Evolutionary conservation across 2,113 vertebrate genomes (phyloP).

Genomic region (Myotis lucifugus): DNA sequence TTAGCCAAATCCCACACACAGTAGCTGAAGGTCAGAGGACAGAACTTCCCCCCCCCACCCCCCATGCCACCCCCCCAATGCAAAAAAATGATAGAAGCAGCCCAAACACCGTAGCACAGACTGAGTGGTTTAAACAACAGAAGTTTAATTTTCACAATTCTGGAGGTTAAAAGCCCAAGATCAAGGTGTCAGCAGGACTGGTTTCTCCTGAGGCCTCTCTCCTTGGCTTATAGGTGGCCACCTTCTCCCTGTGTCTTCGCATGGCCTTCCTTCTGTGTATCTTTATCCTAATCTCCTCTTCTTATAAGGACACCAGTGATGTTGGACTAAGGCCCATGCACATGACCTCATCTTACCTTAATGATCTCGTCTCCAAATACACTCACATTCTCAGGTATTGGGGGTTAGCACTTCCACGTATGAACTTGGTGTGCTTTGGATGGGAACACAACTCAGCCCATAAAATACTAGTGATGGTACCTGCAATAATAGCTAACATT

Average conservation of each 20-base stretch:
- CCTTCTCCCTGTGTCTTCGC: not conserved
- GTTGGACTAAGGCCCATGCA: not conserved
- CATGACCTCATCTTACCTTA: not conserved
- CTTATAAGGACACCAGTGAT: not conserved
- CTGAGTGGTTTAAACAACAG: not conserved
- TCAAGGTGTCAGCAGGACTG: not conserved
- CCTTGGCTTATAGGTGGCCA: not conserved
- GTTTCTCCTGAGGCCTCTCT: not conserved
- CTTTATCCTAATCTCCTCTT: not conserved
- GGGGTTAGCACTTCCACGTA: not conserved
- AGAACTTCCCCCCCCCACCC: not conserved
- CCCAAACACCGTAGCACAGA: not conserved
- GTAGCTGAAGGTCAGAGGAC: slow-evolving; percentile 24
- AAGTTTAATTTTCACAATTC: not conserved
- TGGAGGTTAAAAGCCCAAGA: not conserved
- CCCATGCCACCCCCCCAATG: too few species aligned
- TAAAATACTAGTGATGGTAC: not conserved
- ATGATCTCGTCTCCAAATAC: not conserved
- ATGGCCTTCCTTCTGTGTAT: not conserved
- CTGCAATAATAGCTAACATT: not conserved
- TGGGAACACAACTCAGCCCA: not conserved
- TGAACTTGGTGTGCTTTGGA: too few species aligned
- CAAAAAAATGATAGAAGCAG: slow-evolving; percentile 52
- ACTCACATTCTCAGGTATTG: not conserved
- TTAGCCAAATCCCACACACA: slow-evolving; percentile 32